Base-by-base conservation (phyloP, 2,888 invertebrate genomes). In the Rotaria magnacalcarata region DNA sequence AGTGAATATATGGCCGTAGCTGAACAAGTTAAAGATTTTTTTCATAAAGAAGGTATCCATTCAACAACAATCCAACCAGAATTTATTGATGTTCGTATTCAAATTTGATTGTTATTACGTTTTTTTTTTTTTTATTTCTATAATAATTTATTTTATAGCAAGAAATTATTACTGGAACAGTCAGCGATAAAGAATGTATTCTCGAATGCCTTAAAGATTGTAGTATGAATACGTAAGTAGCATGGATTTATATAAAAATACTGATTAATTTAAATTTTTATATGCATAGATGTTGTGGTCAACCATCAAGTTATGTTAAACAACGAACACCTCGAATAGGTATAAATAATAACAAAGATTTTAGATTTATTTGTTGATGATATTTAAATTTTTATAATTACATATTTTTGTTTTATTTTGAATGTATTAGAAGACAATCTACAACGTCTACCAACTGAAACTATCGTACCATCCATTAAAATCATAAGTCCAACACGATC, bases 41-140 rank as follows among this genome's bases (percentile, higher is more conserved):
- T 98, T 92, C 98, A 98, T 91, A 95, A 97, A 90, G 96, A 97
- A 91, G 97, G 97, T 85, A 97, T 98, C 89, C 98, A 98, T 92
- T 97, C 97, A 75, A 97, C 97, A 43, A 98, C 98, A 54, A 97
- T 98, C 90, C 97, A 98, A 90, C 87, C 87, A 24, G 87, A 87
- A 80, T 87, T 87, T 75, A 75, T 60, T 6, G 60, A 85, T 84
- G 84, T 84, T 24, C 24, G 54, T 84, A 84, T n/a, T 43, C 1
- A n/a, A 34, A n/a, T 52, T 16, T 52, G 11, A 16, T 27, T 27
- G 2, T 7, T 84, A 14, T 14, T 14, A 52, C 41, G 16, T n/a
- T 43, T 52, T 7, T 14, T 0, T 52, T 7, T 14, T 0, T 21
- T 14, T 1, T 56, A 0, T 43, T 84, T 34, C 34, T 34, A 34